These are phyloP conservation scores for Drosophila bocki DNA, from an alignment of 1,140 invertebrate species.

Conservation along the genomic window DNA sequence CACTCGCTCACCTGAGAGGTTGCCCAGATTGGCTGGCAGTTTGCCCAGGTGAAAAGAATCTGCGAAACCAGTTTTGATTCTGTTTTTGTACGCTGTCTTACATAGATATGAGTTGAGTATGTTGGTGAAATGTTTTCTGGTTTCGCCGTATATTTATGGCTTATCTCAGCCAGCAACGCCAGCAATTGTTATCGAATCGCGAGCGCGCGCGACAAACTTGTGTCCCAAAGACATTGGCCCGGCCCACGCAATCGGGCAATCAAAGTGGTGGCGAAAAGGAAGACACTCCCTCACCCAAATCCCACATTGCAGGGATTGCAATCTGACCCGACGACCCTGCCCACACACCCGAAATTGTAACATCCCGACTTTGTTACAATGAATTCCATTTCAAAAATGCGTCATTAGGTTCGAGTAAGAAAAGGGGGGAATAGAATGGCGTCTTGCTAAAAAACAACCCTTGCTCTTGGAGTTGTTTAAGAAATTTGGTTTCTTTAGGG, in stretches of 20 bases:
- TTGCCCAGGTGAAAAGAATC: constrained; percentile 34
- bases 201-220: constrained; percentile 36
- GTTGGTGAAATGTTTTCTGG: constrained; percentile 39
- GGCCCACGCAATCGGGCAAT: constrained; percentile 55
- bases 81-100: constrained; percentile 28
- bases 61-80: constrained; percentile 61
- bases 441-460: constrained; percentile 8
- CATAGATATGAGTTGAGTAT: constrained; percentile 33
- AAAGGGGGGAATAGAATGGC: not conserved
- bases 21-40: constrained; percentile 38
- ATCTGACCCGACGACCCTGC: constrained; percentile 22
- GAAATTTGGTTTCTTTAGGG: not conserved
- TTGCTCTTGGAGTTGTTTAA: not conserved
- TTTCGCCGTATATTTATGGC: constrained; percentile 65
- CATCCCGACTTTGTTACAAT: not conserved
- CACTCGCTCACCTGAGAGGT: constrained; percentile 13
- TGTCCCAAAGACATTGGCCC: constrained; percentile 50
- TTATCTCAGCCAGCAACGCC: constrained; percentile 55
- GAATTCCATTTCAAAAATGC: constrained; percentile 34
- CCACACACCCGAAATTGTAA: constrained; percentile 9
- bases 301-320: constrained; percentile 49
- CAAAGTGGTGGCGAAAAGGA: constrained; percentile 28
- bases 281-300: not conserved
- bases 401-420: constrained; percentile 13
- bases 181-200: constrained; percentile 59